Conservation (phyloP, 2,888 invertebrate species). For the Leucophora obtusa region DNA sequence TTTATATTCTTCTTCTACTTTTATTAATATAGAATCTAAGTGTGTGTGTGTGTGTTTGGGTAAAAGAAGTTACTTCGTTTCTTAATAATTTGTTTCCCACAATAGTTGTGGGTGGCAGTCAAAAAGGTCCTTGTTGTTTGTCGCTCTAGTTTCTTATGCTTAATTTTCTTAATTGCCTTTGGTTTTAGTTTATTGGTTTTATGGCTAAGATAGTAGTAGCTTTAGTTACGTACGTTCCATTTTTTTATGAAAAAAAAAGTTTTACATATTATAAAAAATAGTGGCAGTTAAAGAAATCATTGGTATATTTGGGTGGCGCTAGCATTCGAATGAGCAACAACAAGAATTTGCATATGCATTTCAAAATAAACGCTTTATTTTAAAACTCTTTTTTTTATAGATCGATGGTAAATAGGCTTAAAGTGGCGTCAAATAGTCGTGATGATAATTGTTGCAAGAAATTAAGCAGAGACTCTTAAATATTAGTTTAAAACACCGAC, state of each 20-base stretch:
- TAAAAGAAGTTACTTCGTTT: conserved; percentile 25
- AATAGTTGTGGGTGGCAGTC: conserved; percentile 65
- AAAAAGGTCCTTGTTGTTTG: conserved; percentile 64
- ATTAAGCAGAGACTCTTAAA: conserved; percentile 43
- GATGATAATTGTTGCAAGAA: conserved; percentile 69
- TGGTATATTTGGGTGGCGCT: conserved; percentile 61
- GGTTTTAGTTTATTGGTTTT: conserved; percentile 57
- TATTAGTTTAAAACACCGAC: background rate
- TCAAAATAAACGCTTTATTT: conserved; percentile 32
- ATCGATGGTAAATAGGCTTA: conserved; percentile 35
- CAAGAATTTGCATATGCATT: conserved; percentile 47
- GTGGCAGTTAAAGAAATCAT: conserved; percentile 61
- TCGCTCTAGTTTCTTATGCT: conserved; percentile 63
- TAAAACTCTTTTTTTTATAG: conserved; percentile 9
- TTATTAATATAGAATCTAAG: conserved; percentile 28
- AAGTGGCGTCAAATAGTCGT: conserved; percentile 68
- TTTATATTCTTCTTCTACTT: conserved; percentile 58
- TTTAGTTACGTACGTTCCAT: conserved; percentile 17
- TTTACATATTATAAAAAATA: conserved; percentile 23
- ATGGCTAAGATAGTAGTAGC: conserved; percentile 31
- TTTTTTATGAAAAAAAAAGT: conserved; percentile 14
- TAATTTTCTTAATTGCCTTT: conserved; percentile 65
- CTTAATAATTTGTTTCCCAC: conserved; percentile 65
- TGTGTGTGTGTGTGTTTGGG: background rate
- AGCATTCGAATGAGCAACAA: conserved; percentile 9